Evolutionary conservation across 1,140 invertebrate species (phyloP), one percentile per base, ranked within the genome.

Genomic region (Aphelenchoides besseyi): DNA sequence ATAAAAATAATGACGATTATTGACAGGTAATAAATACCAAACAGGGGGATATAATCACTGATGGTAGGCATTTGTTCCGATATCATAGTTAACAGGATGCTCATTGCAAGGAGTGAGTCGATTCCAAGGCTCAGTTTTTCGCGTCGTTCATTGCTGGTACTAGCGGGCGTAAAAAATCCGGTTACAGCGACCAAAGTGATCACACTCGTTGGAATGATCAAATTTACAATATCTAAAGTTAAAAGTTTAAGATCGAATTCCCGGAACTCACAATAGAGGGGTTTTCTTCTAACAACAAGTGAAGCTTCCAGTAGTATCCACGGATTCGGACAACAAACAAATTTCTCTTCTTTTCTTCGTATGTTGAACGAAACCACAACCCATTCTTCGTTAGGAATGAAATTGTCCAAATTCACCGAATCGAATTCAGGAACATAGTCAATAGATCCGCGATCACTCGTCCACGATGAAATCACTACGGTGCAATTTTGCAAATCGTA

Each of bases 151-250:
- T 78, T 84, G 55, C 72, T 78, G 9, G 82, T 83, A 28, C 83
- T 84, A n/a, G 82, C 82, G 12, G 82, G 83, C n/a, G 82, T 85
- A 67, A 83, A 83, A 71, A 83, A 83, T n/a, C 82, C 82, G 32
- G 83, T 85, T 12, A 83, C 83, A 8, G 82, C 83, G 8, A 83
- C 83, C 37, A 83, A 55, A 9, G 82, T 83, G 71, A 83, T 83
- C 18, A 83, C 82, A 1, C 77, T 78, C 35, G 82, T 83, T 3
- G 82, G 82, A 33, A 83, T 71, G 2, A 83, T 82, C 61, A 80
- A 48, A 70, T 82, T 80, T 3, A 79, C 67, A 18, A 72, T 61
- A 48, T 69, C 68, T 53, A 8, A n/a, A n/a, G n/a, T n/a, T n/a
- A n/a, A n/a, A n/a, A 48, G n/a, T 48, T 9, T 9, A 12, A 35